Evolutionary conservation across 1,140 invertebrate genomes (phyloP), one percentile per base, ranked within the genome.

Genomic region (Drosophila prosaltans): DNA sequence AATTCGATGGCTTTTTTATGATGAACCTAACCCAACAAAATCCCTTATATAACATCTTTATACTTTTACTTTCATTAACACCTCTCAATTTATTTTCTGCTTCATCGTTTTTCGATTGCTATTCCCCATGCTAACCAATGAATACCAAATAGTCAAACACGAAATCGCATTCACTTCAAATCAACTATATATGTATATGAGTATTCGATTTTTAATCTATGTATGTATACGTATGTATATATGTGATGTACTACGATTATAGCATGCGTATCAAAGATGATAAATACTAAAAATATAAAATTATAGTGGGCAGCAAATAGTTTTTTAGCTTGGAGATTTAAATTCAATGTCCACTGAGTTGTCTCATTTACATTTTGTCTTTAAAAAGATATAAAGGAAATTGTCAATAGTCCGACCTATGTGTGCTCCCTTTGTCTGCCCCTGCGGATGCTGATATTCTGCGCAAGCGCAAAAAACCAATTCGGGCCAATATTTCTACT

Each of bases 21-120:
- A n/a, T 4, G 6, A 48, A 48, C 43, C 43, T 24, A 48, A 48
- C 43, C 16, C 16, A 48, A 48, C 43, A 48, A 48, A 48, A 21
- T 24, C 16, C 45, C 45, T 48, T 48, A 48, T 48, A 48, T 48
- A 48, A 48, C 9, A 24, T 6, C 45, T 24, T 48, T 48, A 48
- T 48, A 48, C 45, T 48, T 48, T 48, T 48, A 48, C 45, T 48
- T 21, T 21, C 16, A 48, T 48, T 48, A 48, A 48, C 45, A 48
- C 45, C 45, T 48, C 45, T 48, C 45, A 48, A 21, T 48, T 48
- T 48, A 16, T 48, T 21, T 48, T 48, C 45, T 8, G 16, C 45
- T 48, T 24, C 16, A 48, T 48, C 16, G 45, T 21, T 48, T 21
- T 48, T 48, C 45, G 45, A 48, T 48, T 48, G 45, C 45, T 48